Evolutionary conservation across 1,140 invertebrate genomes (phyloP).

Genomic region (Lucilia cuprina): DNA sequence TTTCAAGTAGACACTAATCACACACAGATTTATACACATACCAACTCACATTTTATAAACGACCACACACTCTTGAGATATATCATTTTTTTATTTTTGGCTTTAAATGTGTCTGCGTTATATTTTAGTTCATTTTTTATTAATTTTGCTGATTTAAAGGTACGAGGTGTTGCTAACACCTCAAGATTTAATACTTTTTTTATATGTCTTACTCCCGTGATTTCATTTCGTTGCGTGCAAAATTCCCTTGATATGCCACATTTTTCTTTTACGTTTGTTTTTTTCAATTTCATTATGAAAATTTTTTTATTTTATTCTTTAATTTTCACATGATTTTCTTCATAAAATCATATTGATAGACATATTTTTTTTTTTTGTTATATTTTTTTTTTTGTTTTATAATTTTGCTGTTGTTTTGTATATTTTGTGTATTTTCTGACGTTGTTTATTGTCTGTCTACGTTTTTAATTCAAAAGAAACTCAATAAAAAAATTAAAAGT

Average conservation of each 20-base stretch:
- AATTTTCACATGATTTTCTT: background rate
- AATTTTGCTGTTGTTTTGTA: background rate
- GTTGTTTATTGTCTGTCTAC: background rate
- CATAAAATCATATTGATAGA: background rate
- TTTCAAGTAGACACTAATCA: background rate
- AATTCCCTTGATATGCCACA: conserved; percentile 6
- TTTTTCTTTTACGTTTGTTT: background rate
- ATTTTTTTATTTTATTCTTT: background rate
- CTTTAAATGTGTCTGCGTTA: background rate
- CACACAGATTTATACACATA: background rate
- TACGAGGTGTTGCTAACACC: background rate
- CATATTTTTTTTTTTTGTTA: background rate
- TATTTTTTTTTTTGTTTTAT: background rate
- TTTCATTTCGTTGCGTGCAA: background rate
- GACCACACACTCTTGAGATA: background rate
- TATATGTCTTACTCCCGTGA: background rate
- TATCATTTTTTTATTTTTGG: background rate
- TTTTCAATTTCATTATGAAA: too few relatives aligned
- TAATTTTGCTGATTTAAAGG: background rate
- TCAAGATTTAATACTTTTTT: background rate
- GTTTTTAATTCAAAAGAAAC: background rate
- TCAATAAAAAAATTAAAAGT: background rate
- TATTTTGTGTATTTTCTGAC: background rate
- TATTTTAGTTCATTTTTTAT: background rate
- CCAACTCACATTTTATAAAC: background rate